A percentile compares a stretch with the other conserved stretches of the same genome.
phyloP scores from a whole-genome alignment of 2,888 invertebrate species.

The Clostera curtula region DNA sequence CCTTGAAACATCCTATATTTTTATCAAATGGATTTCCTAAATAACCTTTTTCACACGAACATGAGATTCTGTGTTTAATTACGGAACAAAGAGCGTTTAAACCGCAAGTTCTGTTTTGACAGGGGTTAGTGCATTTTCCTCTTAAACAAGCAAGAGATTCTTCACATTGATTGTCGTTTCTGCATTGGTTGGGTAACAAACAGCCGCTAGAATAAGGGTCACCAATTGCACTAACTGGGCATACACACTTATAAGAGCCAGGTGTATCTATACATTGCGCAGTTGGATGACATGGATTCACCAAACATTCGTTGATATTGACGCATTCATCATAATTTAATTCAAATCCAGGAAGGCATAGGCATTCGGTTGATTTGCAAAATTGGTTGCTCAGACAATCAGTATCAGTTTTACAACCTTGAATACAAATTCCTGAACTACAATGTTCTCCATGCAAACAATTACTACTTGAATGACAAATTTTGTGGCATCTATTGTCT shows the following conservation, averaged over 20 bases:
- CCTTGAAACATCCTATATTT: constrained; percentile 89
- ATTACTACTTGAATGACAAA: constrained; percentile 92
- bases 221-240: constrained; percentile 86
- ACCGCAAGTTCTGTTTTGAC: constrained; percentile 82
- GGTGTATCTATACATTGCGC: constrained; percentile 86
- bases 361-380: constrained; percentile 84
- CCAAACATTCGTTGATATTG: constrained; percentile 89
- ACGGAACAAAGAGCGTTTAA: constrained; percentile 84
- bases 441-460: constrained; percentile 94
- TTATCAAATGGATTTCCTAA: constrained; percentile 87
- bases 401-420: constrained; percentile 86
- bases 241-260: constrained; percentile 87
- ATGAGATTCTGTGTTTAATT: constrained; percentile 81
- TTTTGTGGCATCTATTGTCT: constrained; percentile 85
- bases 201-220: constrained; percentile 82
- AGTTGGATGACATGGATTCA: constrained; percentile 84
- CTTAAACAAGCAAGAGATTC: constrained; percentile 83
- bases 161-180: constrained; percentile 82
- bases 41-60: constrained; percentile 86
- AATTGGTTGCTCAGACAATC: constrained; percentile 87
- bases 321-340: constrained; percentile 83
- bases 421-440: constrained; percentile 85
- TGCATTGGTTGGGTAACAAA: constrained; percentile 83
- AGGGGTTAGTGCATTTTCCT: constrained; percentile 88
- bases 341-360: constrained; percentile 85